phyloP scores from a whole-genome alignment of 35 echinoderm and acorn worm genomes.

The Apostichopus japonicus region DNA sequence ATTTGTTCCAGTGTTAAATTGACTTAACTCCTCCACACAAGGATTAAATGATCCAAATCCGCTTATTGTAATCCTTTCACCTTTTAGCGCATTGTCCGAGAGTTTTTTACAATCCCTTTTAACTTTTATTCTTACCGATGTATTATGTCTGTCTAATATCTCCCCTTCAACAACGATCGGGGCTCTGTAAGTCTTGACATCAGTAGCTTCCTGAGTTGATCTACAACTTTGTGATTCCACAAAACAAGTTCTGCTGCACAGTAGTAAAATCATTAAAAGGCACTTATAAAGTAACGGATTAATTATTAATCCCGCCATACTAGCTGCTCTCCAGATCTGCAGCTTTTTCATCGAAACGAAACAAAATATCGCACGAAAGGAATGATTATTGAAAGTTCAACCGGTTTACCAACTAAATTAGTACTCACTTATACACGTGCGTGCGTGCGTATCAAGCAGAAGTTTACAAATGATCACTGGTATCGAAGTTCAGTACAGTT shows the following conservation, averaged over 20 bases:
- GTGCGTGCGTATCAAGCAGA: not conserved
- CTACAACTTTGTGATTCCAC: slow-evolving; percentile 3
- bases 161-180: slow-evolving; percentile 46
- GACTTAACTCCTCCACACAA: slow-evolving; percentile 9
- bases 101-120: slow-evolving; percentile 50
- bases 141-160: slow-evolving; percentile 9
- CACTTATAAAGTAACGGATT: slow-evolving; percentile 24
- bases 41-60: slow-evolving; percentile 50
- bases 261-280: slow-evolving; percentile 28
- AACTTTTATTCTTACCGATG: slow-evolving; percentile 53
- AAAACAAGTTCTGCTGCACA: slow-evolving; percentile 47
- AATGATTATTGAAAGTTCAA: slow-evolving; percentile 16
- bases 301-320: slow-evolving; percentile 51
- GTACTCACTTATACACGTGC: not conserved
- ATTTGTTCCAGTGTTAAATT: not conserved
- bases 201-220: slow-evolving; percentile 43
- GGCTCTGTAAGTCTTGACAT: slow-evolving; percentile 54
- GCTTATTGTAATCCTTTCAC: slow-evolving; percentile 22
- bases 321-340: not conserved
- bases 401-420: not conserved
- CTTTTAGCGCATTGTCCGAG: slow-evolving; percentile 15
- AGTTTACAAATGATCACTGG: not conserved
- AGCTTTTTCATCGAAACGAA: slow-evolving; percentile 14
- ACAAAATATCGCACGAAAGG: not conserved
- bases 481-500: no score